Base-by-base conservation (phyloP, 1,140 invertebrate species). In the Cecropterus lyciades region DNA sequence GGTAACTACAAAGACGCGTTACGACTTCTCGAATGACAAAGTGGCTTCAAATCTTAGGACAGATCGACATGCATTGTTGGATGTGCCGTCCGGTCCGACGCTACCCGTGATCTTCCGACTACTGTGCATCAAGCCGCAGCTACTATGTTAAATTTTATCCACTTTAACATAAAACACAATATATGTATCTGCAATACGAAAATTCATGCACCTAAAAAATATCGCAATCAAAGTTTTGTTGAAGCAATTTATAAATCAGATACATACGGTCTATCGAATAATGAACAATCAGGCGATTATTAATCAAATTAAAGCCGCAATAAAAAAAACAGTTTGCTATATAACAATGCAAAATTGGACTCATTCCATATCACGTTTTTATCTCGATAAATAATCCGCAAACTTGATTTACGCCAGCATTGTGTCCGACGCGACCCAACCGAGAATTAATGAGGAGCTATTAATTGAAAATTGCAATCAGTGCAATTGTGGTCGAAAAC, bases 391-490 rank as follows among this genome's bases (percentile, higher is more conserved):
- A 62, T 62, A 62, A 62, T 62, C 45, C 57, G 30, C 45, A 62
- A 62, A 62, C 27, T 62, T 62, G 57, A 62, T 62, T 62, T 49
- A 62, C 57, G 57, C 45, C 8, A 30, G 45, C 57, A 48, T 62
- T 62, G 57, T 62, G 57, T 62, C 57, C 33, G 59, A 51, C 46
- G 59, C 46, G 57, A 62, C 46, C 59, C 46, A 7, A 62, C 59
- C 59, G 59, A 62, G 59, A 62, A 62, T 51, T 62, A 62, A 62
- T 62, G 59, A 62, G 59, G 30, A 37, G 30, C 59, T 62, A 62
- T 62, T 62, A 62, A 62, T 62, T 62, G 59, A 62, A 62, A 62
- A 62, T 62, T 62, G 59, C 59, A 62, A 62, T 62, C 59, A 62
- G 46, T 62, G 59, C 46, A 40, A 62, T 62, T 62, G 59, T 62